Conservation (phyloP, 2,888 invertebrate genomes). For the Agrotis segetum region DNA sequence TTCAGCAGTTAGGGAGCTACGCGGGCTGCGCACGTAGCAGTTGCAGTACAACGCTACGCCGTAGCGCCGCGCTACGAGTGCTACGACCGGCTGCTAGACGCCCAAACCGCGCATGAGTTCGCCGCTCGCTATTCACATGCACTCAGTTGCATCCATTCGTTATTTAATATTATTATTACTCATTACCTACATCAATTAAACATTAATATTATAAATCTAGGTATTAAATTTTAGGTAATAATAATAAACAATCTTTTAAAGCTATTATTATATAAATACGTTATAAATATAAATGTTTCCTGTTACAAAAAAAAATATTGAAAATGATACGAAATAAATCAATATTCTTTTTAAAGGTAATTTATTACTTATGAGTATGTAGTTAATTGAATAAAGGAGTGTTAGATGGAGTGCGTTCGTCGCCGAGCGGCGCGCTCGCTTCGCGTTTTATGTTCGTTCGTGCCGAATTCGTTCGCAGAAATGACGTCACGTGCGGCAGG, state of each 20-base stretch:
- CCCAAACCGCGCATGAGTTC: constrained; percentile 70
- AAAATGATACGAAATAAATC: constrained; percentile 91
- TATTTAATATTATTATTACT: constrained; percentile 89
- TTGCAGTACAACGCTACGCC: constrained; percentile 59
- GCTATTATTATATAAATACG: constrained; percentile 92
- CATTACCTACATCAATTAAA: constrained; percentile 91
- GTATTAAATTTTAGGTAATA: constrained; percentile 91
- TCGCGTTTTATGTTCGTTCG: constrained; percentile 86
- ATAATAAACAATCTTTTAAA: constrained; percentile 92
- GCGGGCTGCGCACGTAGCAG: constrained; percentile 70
- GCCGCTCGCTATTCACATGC: constrained; percentile 84
- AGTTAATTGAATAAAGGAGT: constrained; percentile 90
- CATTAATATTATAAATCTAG: constrained; percentile 91
- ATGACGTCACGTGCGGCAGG: constrained; percentile 74
- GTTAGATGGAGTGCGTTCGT: constrained; percentile 86
- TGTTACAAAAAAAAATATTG: constrained; percentile 91
- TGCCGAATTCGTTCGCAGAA: constrained; percentile 87
- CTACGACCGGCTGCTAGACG: constrained; percentile 68
- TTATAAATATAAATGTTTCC: constrained; percentile 92
- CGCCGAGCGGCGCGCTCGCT: constrained; percentile 85
- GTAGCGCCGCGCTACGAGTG: constrained; percentile 56
- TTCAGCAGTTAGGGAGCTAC: constrained; percentile 71
- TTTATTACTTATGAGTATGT: constrained; percentile 91
- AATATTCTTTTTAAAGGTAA: constrained; percentile 91
- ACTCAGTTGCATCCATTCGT: constrained; percentile 88